Evolutionary conservation across 2,888 invertebrate genomes (phyloP).

Genomic region (Trachelus tabidus): DNA sequence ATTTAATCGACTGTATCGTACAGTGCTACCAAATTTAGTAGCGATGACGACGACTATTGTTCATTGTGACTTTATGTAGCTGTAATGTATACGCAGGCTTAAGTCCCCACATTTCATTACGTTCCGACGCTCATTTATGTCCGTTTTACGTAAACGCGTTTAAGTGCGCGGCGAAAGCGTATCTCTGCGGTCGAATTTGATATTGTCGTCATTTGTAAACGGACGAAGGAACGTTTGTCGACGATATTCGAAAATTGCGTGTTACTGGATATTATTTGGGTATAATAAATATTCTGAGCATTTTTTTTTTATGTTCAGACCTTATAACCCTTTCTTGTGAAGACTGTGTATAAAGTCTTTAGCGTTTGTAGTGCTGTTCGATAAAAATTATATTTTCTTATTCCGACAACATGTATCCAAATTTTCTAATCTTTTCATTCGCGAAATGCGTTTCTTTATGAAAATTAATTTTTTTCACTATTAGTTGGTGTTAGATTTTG

Average conservation of each 20-base stretch:
- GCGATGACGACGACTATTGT: not conserved
- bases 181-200: not conserved
- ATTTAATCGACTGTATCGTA: not conserved
- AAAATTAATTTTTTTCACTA: not conserved
- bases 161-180: not conserved
- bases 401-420: not conserved
- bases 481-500: not conserved
- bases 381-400: not conserved
- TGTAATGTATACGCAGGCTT: not conserved
- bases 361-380: not conserved
- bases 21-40: not conserved
- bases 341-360: not conserved
- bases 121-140: not conserved
- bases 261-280: not conserved
- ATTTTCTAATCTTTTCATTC: not conserved
- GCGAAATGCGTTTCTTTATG: not conserved
- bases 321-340: not conserved
- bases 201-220: not conserved
- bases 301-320: not conserved
- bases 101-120: not conserved
- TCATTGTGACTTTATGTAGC: not conserved
- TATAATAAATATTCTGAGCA: not conserved
- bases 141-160: not conserved
- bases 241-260: not conserved
- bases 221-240: not conserved